Percentiles rank a stretch among this genome's conserved stretches.
Evolutionary conservation across 2,113 vertebrate genomes (phyloP).

Genomic region (Astur gentilis): DNA sequence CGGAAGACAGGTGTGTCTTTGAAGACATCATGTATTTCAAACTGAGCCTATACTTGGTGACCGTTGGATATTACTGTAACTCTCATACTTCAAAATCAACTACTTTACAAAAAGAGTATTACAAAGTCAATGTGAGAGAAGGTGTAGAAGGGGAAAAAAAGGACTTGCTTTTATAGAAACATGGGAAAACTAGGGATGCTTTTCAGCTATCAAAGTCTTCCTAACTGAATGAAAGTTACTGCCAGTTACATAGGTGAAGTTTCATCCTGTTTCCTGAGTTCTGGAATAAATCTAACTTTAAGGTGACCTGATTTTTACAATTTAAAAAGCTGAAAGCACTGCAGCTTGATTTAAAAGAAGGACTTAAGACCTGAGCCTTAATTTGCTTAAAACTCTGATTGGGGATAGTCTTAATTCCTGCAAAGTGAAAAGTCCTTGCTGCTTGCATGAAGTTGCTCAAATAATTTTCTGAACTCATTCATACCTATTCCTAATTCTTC

Average conservation of each 20-base stretch:
- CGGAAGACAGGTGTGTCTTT: not conserved
- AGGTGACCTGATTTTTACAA: not conserved
- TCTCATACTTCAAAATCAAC: not conserved
- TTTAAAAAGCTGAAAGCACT: not conserved
- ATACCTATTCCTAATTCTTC: not conserved
- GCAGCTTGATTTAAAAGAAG: not conserved
- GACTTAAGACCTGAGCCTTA: not conserved
- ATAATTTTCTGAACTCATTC: not conserved
- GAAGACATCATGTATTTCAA: not conserved
- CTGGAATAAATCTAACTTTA: not conserved
- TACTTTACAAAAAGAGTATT: not conserved
- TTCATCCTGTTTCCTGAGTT: not conserved
- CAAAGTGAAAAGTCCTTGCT: not conserved
- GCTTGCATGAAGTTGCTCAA: not conserved
- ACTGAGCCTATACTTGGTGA: not conserved
- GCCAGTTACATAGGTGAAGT: not conserved
- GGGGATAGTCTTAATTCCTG: not conserved
- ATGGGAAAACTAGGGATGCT: not conserved
- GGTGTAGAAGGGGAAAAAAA: not conserved
- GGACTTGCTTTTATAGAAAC: not conserved
- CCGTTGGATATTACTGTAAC: not conserved
- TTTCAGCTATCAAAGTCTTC: not conserved
- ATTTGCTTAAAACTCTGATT: not conserved
- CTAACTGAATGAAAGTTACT: not conserved
- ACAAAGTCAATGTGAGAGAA: not conserved